Evolutionary conservation across 1,140 invertebrate species (phyloP).

Genomic region (Limonius californicus): DNA sequence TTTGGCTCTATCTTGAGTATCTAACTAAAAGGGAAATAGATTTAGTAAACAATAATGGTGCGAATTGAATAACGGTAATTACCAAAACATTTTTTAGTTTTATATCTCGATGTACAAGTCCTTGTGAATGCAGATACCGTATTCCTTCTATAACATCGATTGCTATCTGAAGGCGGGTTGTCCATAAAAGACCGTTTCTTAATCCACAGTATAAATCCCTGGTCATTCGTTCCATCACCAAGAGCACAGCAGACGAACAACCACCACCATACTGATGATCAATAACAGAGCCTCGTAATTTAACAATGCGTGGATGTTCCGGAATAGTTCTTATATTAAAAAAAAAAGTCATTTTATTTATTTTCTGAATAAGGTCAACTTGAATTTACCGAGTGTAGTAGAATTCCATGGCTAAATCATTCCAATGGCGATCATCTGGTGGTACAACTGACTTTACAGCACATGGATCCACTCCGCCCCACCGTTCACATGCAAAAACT

Average conservation of each 20-base stretch:
- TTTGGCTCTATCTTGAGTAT: slow-evolving; percentile 71
- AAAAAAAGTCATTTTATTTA: no score
- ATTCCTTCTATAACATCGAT: slow-evolving; percentile 83
- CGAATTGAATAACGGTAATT: slow-evolving; percentile 41
- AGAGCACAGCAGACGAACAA: slow-evolving; percentile 68
- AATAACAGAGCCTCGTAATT: slow-evolving; percentile 77
- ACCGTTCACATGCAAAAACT: slow-evolving; percentile 80
- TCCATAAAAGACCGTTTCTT: slow-evolving; percentile 66
- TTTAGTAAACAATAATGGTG: background rate
- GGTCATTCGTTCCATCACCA: slow-evolving; percentile 71
- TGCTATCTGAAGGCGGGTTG: slow-evolving; percentile 66
- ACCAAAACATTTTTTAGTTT: slow-evolving; percentile 87
- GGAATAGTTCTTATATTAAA: slow-evolving; percentile 74
- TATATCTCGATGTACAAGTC: slow-evolving; percentile 84
- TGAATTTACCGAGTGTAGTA: slow-evolving; percentile 69
- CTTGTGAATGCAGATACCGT: slow-evolving; percentile 82
- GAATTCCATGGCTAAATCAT: slow-evolving; percentile 89
- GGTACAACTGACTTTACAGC: slow-evolving; percentile 91
- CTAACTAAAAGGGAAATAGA: slow-evolving; percentile 50
- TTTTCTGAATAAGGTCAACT: no score
- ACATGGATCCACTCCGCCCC: slow-evolving; percentile 71
- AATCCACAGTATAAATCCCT: slow-evolving; percentile 81
- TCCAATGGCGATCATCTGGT: slow-evolving; percentile 87
- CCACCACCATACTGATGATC: slow-evolving; percentile 71
- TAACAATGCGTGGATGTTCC: slow-evolving; percentile 78